Conservation (phyloP, 2,113 vertebrate genomes). For the Thryonomys swinderianus region DNA sequence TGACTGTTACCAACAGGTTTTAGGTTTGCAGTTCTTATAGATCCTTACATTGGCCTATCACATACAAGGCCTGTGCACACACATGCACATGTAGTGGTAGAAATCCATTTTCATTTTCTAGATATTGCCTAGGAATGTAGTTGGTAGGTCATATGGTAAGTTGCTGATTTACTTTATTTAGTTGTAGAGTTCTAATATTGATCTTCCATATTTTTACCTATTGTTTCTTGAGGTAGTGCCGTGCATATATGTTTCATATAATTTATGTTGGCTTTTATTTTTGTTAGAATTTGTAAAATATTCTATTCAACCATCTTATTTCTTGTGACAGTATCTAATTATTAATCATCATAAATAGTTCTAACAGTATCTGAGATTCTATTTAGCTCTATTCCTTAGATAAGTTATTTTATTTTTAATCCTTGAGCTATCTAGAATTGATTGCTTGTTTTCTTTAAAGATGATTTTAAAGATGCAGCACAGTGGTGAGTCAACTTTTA, state of each 20-base stretch:
- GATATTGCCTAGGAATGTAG: background rate
- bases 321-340: background rate
- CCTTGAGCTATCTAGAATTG: background rate
- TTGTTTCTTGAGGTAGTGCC: background rate
- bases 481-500: background rate
- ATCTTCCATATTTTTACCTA: background rate
- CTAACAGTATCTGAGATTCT: background rate
- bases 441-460: conserved; percentile 22
- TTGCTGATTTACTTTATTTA: background rate
- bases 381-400: background rate
- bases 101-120: background rate
- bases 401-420: background rate
- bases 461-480: background rate
- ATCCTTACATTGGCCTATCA: background rate
- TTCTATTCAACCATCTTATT: background rate
- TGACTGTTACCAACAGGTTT: background rate
- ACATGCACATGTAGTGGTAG: background rate
- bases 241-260: background rate
- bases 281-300: background rate
- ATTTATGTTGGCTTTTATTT: conserved; percentile 1
- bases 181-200: background rate
- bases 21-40: background rate
- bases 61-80: background rate
- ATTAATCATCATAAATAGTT: background rate
- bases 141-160: background rate